Evolutionary conservation across 2,113 vertebrate genomes (phyloP).

Genomic region (Callopanchax toddi): DNA sequence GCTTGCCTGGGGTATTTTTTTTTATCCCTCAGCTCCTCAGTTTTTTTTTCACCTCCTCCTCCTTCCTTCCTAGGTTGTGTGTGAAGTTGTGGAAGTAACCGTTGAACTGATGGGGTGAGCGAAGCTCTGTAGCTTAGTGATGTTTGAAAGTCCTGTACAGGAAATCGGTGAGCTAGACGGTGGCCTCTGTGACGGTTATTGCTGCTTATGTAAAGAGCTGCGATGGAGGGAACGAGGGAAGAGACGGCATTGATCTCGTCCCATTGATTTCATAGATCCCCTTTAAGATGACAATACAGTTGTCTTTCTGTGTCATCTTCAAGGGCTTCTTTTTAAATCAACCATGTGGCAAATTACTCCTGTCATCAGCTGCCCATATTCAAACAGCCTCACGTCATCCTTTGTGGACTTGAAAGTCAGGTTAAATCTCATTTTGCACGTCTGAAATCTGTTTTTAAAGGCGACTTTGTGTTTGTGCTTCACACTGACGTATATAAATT

Average conservation of each 20-base stretch:
- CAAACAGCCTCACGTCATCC: constrained; percentile 23
- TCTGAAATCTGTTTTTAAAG: constrained; percentile 41
- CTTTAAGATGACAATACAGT: constrained; percentile 64
- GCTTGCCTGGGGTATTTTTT: constrained; percentile 62
- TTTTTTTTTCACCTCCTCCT: constrained; percentile 11
- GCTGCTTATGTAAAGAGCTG: constrained; percentile 65
- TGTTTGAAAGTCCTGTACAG: constrained; percentile 59
- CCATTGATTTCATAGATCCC: constrained; percentile 70
- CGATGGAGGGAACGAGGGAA: constrained; percentile 24
- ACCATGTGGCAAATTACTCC: constrained; percentile 53
- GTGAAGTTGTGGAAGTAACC: constrained; percentile 61
- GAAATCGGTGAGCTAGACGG: constrained; percentile 59
- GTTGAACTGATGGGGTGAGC: constrained; percentile 57
- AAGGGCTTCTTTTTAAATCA: constrained; percentile 62
- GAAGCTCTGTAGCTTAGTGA: constrained; percentile 57
- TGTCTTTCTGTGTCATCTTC: constrained; percentile 61
- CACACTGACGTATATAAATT: constrained; percentile 23
- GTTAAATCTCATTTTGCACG: constrained; percentile 46
- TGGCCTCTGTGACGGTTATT: constrained; percentile 62
- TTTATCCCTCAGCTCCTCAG: constrained; percentile 28
- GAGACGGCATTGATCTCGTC: constrained; percentile 60
- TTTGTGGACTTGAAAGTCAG: constrained; percentile 42
- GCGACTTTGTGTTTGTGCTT: constrained; percentile 32
- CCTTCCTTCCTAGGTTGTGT: constrained; percentile 17
- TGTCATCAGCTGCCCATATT: constrained; percentile 45